Evolutionary conservation across 2,113 vertebrate species (phyloP).

Genomic region (Odontophorus gujanensis): DNA sequence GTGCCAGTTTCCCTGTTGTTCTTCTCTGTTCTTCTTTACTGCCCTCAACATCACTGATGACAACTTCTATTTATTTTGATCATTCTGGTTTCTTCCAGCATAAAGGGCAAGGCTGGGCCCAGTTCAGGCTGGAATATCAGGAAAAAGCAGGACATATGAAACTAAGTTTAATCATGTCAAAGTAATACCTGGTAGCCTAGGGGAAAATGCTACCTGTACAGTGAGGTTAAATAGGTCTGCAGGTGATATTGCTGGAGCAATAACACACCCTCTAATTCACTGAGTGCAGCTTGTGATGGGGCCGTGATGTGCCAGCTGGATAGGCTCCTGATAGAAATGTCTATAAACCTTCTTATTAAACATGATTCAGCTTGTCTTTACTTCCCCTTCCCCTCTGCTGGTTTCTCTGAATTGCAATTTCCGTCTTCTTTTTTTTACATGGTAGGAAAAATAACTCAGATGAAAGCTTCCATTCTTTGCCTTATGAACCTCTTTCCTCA

Average conservation of each 20-base stretch:
- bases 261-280: slow-evolving; percentile 6
- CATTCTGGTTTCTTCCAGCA: neutral
- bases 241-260: slow-evolving; percentile 3
- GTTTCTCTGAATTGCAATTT: neutral
- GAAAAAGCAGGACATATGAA: neutral
- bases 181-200: neutral
- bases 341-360: slow-evolving; percentile 40
- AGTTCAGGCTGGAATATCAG: neutral
- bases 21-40: neutral
- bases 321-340: neutral
- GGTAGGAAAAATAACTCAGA: neutral
- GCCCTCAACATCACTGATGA: neutral
- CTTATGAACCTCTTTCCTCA: neutral
- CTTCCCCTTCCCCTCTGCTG: neutral
- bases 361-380: slow-evolving; percentile 8
- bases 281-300: neutral
- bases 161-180: neutral
- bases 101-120: neutral
- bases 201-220: neutral
- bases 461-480: slow-evolving; percentile 17
- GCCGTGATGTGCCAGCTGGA: slow-evolving; percentile 23
- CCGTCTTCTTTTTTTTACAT: neutral
- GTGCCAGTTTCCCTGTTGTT: neutral
- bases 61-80: neutral
- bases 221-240: neutral